These are phyloP conservation scores for Pristionchus japonicus DNA, from an alignment of 2,888 invertebrate genomes.

Conservation along the genomic window DNA sequence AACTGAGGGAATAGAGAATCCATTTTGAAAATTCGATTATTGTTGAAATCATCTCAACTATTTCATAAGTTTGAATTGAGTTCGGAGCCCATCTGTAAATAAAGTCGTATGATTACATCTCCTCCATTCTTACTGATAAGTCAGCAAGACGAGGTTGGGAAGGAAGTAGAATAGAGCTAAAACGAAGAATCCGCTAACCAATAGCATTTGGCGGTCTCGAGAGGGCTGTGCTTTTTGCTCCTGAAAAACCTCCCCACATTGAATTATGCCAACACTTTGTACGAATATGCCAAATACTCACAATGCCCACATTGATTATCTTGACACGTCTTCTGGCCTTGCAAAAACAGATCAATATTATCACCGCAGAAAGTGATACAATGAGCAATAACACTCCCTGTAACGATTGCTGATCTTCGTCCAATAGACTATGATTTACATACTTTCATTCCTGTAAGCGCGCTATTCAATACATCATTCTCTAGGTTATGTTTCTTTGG, in stretches of 20 bases:
- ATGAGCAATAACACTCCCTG: not conserved
- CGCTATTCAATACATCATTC: not conserved
- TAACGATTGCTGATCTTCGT: too few species aligned
- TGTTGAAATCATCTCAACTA: not conserved
- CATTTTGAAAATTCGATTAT: not conserved
- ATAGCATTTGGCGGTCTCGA: not conserved
- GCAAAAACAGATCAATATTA: not conserved
- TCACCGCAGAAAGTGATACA: not conserved
- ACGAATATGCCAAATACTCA: too few species aligned
- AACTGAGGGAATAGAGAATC: not conserved
- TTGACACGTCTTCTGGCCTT: not conserved
- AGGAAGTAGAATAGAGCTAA: not conserved
- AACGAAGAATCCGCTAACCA: not conserved
- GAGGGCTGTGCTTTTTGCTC: not conserved
- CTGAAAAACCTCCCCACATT: too few species aligned
- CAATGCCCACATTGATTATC: too few species aligned
- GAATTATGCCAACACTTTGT: not conserved
- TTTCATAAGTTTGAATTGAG: not conserved
- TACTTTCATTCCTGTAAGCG: not conserved
- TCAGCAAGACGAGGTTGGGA: not conserved
- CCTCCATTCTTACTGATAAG: not conserved
- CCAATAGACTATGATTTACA: too few species aligned
- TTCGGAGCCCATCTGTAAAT: not conserved
- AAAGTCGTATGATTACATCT: too few species aligned
- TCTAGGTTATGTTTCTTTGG: not conserved